Base-by-base conservation (phyloP, 2,113 vertebrate species). In the Rhodinocichla rosea region DNA sequence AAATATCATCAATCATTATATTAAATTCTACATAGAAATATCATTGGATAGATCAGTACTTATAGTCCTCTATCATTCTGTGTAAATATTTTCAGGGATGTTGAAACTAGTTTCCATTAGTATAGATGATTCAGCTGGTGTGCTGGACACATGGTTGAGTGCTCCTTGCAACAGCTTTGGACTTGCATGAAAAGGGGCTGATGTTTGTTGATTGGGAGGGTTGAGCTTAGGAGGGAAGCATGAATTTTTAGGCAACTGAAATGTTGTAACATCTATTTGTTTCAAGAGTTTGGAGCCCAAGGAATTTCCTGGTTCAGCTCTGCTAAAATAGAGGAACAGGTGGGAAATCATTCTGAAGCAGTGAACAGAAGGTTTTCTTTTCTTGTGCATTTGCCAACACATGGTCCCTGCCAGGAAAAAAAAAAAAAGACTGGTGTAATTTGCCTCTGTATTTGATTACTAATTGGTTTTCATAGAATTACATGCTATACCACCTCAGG, bases 391-490 rank as follows among this genome's bases (percentile, higher is more conserved):
- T 89, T 89, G 35, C 33, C 37, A 64, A n/a, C 8, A 44, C 17
- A 37, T 9, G 26, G 5, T 0, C 8, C 14, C 8, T 4, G 1
- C 6, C 28, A 42, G 20, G 1, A 32, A 59, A 53, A 68, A 44
- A 65, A 14, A 23, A 47, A 73, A 20, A 17, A n/a, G 14, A 10
- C 16, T 33, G 44, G 59, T 7, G 1, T 26, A 30, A 60, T 81
- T 84, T 60, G 13, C 20, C n/a, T 69, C 33, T 60, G 30, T 27
- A 49, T 62, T 75, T 82, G 19, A 44, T 85, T 82, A 32, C 28
- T 82, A 62, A 53, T 30, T 67, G 7, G 3, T 78, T 84, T 87
- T 78, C n/a, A 44, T 49, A 65, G 42, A 82, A 53, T 62, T 67
- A 28, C 15, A 37, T 35, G 4, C 28, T 55, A 11, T 83, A 55